Conservation (phyloP, 1,140 invertebrate genomes). For the Antheraea mylitta region DNA sequence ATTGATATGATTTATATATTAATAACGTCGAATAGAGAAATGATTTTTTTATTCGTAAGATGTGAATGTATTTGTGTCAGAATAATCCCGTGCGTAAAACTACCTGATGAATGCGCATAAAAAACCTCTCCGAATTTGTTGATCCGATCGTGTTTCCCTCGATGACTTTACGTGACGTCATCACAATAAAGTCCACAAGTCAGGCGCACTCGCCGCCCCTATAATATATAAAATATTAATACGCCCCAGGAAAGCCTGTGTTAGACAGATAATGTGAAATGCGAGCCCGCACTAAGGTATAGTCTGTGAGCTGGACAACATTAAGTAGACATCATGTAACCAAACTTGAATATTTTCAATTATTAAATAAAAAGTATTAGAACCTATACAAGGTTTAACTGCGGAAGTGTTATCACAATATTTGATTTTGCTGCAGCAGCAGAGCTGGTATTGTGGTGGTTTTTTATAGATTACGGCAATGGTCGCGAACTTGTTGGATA, state of each 20-base stretch:
- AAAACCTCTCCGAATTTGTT: not conserved
- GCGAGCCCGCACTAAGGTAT: not conserved
- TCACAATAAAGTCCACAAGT: constrained; percentile 12
- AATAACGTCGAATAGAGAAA: too few relatives aligned
- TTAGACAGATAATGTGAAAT: constrained; percentile 9
- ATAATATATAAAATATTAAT: constrained; percentile 13
- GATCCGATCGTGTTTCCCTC: not conserved
- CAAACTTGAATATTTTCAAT: not conserved
- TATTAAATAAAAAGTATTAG: too few relatives aligned
- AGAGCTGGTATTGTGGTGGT: too few relatives aligned
- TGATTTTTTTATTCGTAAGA: too few relatives aligned
- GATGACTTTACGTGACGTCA: constrained; percentile 6
- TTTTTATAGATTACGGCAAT: too few relatives aligned
- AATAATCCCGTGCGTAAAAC: not conserved
- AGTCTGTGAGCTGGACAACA: not conserved
- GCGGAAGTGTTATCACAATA: too few relatives aligned
- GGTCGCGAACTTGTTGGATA: too few relatives aligned
- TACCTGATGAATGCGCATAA: not conserved
- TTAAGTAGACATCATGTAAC: not conserved
- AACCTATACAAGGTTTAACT: too few relatives aligned
- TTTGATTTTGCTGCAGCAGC: too few relatives aligned
- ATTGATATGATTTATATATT: too few relatives aligned
- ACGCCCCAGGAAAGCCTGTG: constrained; percentile 10
- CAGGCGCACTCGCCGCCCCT: not conserved
- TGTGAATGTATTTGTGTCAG: too few relatives aligned